Evolutionary conservation across 2,113 vertebrate species (phyloP).

Genomic region (Ceyx cyanopectus): DNA sequence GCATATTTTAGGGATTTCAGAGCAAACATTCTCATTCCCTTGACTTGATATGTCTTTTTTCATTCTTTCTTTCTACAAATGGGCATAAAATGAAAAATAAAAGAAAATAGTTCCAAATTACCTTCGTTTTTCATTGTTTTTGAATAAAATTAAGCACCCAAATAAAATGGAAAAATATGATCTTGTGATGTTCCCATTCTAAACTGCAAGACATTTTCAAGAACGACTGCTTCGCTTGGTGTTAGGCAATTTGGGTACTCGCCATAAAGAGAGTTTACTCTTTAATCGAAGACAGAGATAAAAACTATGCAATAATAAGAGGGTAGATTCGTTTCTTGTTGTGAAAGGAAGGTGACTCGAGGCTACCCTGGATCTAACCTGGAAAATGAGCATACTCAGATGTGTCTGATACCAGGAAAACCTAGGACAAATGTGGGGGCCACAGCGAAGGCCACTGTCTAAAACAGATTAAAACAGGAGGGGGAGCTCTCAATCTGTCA

Average conservation of each 20-base stretch:
- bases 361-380: not conserved
- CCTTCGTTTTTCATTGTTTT: not conserved
- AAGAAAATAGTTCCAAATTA: not conserved
- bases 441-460: not conserved
- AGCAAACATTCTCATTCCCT: not conserved
- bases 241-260: not conserved
- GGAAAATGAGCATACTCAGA: not conserved
- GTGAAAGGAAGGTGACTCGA: not conserved
- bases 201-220: not conserved
- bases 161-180: not conserved
- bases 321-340: not conserved
- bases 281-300: not conserved
- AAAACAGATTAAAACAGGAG: conserved; percentile 32
- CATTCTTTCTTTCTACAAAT: not conserved
- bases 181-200: not conserved
- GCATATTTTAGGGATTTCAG: not conserved
- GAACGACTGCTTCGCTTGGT: not conserved
- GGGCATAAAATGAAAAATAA: not conserved
- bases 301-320: not conserved
- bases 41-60: not conserved
- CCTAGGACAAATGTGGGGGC: not conserved
- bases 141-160: not conserved
- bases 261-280: not conserved
- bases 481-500: conserved; percentile 39
- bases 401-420: not conserved